Percentiles rank a stretch among this genome's conserved stretches.
Conservation (phyloP, 1,140 invertebrate genomes). For the Brachionus koreanus region DNA sequence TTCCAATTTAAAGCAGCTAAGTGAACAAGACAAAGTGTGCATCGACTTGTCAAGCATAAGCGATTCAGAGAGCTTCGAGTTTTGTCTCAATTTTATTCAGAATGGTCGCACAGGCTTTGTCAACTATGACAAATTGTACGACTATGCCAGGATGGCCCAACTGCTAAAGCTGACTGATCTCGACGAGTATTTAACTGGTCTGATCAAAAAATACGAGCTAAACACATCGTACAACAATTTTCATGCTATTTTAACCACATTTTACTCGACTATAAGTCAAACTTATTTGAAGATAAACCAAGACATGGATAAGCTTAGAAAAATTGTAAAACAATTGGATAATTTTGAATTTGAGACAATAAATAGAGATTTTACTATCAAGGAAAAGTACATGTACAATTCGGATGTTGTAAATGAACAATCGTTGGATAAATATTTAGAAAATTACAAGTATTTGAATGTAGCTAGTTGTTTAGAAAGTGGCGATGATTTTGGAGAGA, state of each 20-base stretch:
- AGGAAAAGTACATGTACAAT: slow-evolving; percentile 5
- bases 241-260: not conserved
- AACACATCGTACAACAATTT: not conserved
- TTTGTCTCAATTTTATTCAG: not conserved
- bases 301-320: not conserved
- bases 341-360: not conserved
- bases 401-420: not conserved
- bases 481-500: not conserved
- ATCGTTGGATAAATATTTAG: not conserved
- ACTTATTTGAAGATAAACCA: not conserved
- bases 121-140: not conserved
- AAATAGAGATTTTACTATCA: slow-evolving; percentile 14
- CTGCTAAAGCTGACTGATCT: not conserved
- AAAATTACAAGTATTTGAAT: not conserved
- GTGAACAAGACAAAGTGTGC: not conserved
- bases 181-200: not conserved
- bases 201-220: not conserved
- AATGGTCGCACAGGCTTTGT: not conserved
- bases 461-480: not conserved
- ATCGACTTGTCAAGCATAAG: not conserved
- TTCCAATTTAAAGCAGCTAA: not conserved
- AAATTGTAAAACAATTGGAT: not conserved
- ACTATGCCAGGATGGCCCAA: not conserved
- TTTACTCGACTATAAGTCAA: slow-evolving; percentile 11
- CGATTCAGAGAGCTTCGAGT: not conserved